Base-by-base conservation (phyloP, 1,140 invertebrate species). In the Wiebesia pumilae region DNA sequence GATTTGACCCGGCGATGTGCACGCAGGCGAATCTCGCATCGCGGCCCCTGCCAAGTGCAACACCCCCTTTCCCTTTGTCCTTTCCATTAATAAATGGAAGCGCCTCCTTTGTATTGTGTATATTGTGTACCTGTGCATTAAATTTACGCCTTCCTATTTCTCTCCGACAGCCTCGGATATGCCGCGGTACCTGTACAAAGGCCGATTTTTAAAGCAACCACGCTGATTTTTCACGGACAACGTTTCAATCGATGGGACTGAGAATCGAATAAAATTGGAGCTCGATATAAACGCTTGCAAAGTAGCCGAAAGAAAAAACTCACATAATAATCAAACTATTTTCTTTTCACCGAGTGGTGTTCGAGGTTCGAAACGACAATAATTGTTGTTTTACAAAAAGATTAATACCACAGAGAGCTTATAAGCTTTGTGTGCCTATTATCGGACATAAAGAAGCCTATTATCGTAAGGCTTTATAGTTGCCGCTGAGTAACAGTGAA, bases 31-130 rank as follows among this genome's bases (percentile, higher is more conserved):
- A 75, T 75, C 71, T 33, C 71, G 30, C 12, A 30, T 69, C 67
- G 21, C 71, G 43, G 38, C n/a, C 30, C 73, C 40, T 9, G 40
- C 47, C 33, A 78, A 54, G 47, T 54, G 77, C 47, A 54, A 78
- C 77, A 78, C 77, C 77, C 77, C 47, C 30, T 54, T 78, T 33
- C 6, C 77, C 47, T 54, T 71, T 67, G 65, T 67, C 33, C 69
- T 35, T 65, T 38, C 33, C 78, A 80, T 80, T 80, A 80, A 80
- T 62, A 80, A 80, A 80, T 80, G 78, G 54, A 40, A 80, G 78
- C 54, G 54, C 33, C 30, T 33, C 47, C 33, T 21, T 27, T 19
- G 35, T 35, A 54, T 78, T 54, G 43, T 51, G 24, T 33, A 54
- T 35, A 54, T 78, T 54, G 43, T 51, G 24, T 33, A 54, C n/a